Percentiles rank a stretch among this genome's conserved stretches.
These are phyloP conservation scores for Harpalus rubripes DNA, from an alignment of 2,888 invertebrate genomes.

Conservation along the genomic window DNA sequence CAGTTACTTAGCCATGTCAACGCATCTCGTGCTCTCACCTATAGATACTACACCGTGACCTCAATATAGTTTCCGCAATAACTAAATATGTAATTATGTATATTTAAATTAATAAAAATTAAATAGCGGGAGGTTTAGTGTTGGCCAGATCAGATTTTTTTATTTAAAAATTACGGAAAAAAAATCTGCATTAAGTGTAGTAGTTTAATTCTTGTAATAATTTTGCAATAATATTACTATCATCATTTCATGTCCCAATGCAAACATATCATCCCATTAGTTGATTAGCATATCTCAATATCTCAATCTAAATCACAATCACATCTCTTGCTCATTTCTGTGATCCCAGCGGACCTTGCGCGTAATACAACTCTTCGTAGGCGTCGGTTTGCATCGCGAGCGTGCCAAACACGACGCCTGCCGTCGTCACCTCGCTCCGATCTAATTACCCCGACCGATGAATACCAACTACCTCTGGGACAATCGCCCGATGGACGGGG, in stretches of 20 bases:
- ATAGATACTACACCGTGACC: too few relatives aligned
- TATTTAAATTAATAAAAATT: too few relatives aligned
- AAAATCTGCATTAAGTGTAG: too few relatives aligned
- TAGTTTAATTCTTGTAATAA: too few relatives aligned
- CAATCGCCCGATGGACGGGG: conserved; percentile 40
- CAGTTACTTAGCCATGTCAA: too few relatives aligned
- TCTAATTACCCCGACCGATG: conserved; percentile 73
- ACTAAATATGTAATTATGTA: too few relatives aligned
- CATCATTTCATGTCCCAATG: neutral
- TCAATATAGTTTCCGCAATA: too few relatives aligned
- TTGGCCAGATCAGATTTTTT: too few relatives aligned
- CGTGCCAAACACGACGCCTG: conserved; percentile 60
- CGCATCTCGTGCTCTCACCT: too few relatives aligned
- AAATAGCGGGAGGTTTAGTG: too few relatives aligned
- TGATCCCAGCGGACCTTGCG: conserved; percentile 24
- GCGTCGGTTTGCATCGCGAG: conserved; percentile 61
- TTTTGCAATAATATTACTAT: too few relatives aligned
- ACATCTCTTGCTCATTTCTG: conserved; percentile 17
- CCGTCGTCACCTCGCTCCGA: conserved; percentile 56
- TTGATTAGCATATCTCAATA: conserved; percentile 6
- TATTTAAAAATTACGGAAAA: too few relatives aligned
- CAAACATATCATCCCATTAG: neutral
- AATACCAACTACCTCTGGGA: conserved; percentile 73
- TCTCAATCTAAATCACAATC: neutral
- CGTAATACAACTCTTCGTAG: conserved; percentile 45